Base-by-base conservation (phyloP, 2,888 invertebrate species). In the Oxyscelio sp. region DNA sequence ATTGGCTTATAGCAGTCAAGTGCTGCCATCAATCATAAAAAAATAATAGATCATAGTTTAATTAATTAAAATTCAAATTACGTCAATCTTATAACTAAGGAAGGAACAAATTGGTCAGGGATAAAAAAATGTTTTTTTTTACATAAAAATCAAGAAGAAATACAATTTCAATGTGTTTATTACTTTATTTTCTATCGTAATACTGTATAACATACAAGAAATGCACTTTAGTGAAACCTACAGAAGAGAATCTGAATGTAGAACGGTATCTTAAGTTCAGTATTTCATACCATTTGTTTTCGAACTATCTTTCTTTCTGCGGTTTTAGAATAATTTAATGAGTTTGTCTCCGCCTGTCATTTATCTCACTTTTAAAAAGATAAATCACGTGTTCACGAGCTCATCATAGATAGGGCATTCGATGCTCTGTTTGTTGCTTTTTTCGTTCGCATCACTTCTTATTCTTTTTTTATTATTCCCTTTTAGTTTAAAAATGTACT, bases 131-230 rank as follows among this genome's bases (percentile, higher is more conserved):
- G n/a, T 8, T 43, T 15, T 15, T 43, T 2, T n/a, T 43, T 43
- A 43, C 4, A 48, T 21, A 71, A 22, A 78, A 71, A 59, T 73
- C 45, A 50, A 8, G 82, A 77, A 61, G 38, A 22, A 9, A 61
- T 90, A 90, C 90, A 90, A 92, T 92, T 91, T 91, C 89, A 92
- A 91, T 93, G 90, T 91, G 90, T 92, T 91, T 90, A 90, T 92
- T 90, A 90, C 91, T 93, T 94, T 94, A 94, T 93, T 93, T 94
- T 94, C 96, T 96, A 96, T 96, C 94, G 96, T 97, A 97, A 97
- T 97, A 97, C 97, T 97, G 97, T 97, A 97, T 97, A 97, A 97
- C 96, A 97, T 97, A 97, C 96, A 97, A 97, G 97, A 97, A 97
- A 97, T 97, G 97, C 97, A 97, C 97, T 96, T 96, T 96, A 96